A percentile compares a stretch with the other conserved stretches of the same genome.
Conservation (phyloP, 2,113 vertebrate genomes). For the Anthoscopus minutus region DNA sequence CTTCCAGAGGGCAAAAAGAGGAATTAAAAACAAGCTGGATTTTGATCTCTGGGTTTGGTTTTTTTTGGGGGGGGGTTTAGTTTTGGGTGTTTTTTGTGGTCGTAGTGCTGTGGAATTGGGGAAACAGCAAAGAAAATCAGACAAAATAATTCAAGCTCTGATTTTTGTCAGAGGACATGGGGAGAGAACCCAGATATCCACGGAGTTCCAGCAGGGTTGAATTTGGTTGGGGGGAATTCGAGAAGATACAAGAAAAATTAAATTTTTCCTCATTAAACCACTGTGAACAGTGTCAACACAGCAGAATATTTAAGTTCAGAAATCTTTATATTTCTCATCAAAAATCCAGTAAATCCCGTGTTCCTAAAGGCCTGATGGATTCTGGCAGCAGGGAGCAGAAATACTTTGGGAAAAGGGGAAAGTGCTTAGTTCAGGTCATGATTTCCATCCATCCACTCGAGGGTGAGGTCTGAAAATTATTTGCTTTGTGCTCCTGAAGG, state of each 20-base stretch:
- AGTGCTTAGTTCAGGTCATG: neutral
- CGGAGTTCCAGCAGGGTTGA: neutral
- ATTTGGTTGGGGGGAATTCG: neutral
- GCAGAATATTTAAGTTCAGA: neutral
- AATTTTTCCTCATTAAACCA: rapidly evolving
- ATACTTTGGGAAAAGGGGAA: neutral
- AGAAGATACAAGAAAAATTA: neutral
- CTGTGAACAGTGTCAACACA: neutral
- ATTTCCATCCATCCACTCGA: neutral
- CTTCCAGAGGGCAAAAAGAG: conserved; percentile 25
- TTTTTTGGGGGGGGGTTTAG: too few species aligned
- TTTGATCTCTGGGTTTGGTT: neutral
- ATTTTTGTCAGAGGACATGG: neutral
- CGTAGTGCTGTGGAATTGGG: neutral
- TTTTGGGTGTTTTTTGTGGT: neutral
- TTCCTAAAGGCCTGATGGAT: neutral
- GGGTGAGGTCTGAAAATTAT: neutral
- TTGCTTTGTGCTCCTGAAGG: neutral
- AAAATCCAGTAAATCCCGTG: rapidly evolving
- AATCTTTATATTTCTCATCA: neutral
- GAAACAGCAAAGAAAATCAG: neutral
- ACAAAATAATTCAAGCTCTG: neutral
- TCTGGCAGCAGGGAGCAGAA: neutral
- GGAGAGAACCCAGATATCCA: neutral
- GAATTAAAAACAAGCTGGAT: conserved; percentile 3